Evolutionary conservation across 2,113 vertebrate genomes (phyloP), one percentile per base, ranked within the genome.

Genomic region (Speoplatyrhinus poulsoni): DNA sequence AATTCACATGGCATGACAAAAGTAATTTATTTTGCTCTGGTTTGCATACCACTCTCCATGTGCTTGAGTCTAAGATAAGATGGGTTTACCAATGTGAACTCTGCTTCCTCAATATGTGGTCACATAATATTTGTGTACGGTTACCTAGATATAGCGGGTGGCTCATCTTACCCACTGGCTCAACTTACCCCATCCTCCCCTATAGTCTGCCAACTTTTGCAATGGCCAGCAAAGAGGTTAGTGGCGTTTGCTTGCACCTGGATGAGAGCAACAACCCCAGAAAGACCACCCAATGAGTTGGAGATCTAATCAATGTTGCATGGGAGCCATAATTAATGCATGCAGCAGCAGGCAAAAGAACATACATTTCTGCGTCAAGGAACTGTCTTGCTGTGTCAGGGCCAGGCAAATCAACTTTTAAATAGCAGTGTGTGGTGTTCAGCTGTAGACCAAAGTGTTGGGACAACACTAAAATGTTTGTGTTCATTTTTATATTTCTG

Each of bases 291-390:
- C 83, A 74, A 53, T 75, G 69, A 86, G 76, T 83, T 82, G 69
- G 64, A 75, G 65, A 65, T 82, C 77, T 84, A 73, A 90, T 90
- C 69, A 73, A 88, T 90, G 89, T 89, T 89, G 77, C 83, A 89
- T 88, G 86, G 70, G 69, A 36, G 12, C 57, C 69, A 88, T 90
- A 58, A 88, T 75, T 88, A 86, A 90, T 90, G 78, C 87, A 90
- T 87, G 80, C 76, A 6, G 70, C 67, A 68, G 75, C 0, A 1
- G 77, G 73, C 50, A 60, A 72, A 83, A 3, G 1, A 80, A 69
- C 73, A 62, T 75, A 77, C 72, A 75, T 86, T 88, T 71, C 76
- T 76, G 69, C 64, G 65, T 3, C 16, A 10, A 16, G 50, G 61
- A 46, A 55, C 68, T 62, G 71, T 77, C 67, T 66, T 17, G 66